These are phyloP conservation scores for Trichogramma dendrolimi DNA, from an alignment of 2,888 invertebrate species.

Conservation along the genomic window DNA sequence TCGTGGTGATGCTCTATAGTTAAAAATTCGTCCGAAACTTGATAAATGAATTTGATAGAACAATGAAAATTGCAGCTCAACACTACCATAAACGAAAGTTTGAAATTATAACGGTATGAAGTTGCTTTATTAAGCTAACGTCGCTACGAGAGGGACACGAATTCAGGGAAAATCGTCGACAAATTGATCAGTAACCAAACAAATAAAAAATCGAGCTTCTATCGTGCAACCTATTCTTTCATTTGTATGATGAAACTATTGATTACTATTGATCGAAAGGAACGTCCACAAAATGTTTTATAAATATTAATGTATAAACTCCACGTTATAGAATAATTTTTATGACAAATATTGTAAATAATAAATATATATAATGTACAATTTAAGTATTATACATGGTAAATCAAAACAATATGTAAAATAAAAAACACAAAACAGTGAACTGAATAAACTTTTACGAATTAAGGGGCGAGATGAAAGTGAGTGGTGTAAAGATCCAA, in stretches of 20 bases:
- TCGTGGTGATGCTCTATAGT: too few species aligned
- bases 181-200: neutral
- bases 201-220: conserved; percentile 21
- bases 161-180: neutral
- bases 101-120: too few species aligned
- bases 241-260: conserved; percentile 14
- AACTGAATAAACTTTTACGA: conserved; percentile 23
- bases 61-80: too few species aligned
- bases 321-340: too few species aligned
- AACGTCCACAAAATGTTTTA: conserved; percentile 20
- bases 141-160: neutral
- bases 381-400: too few species aligned
- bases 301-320: neutral
- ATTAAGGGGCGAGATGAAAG: conserved; percentile 10
- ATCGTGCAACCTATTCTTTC: conserved; percentile 12
- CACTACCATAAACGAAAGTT: too few species aligned
- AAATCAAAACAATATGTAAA: too few species aligned
- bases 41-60: too few species aligned
- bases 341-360: too few species aligned
- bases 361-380: too few species aligned
- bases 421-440: conserved; percentile 11
- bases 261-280: conserved; percentile 18
- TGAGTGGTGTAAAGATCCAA: conserved; percentile 7
- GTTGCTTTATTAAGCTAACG: too few species aligned
- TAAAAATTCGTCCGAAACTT: too few species aligned